Conservation (phyloP, 1,140 invertebrate genomes). For the Nephotettix cincticeps region DNA sequence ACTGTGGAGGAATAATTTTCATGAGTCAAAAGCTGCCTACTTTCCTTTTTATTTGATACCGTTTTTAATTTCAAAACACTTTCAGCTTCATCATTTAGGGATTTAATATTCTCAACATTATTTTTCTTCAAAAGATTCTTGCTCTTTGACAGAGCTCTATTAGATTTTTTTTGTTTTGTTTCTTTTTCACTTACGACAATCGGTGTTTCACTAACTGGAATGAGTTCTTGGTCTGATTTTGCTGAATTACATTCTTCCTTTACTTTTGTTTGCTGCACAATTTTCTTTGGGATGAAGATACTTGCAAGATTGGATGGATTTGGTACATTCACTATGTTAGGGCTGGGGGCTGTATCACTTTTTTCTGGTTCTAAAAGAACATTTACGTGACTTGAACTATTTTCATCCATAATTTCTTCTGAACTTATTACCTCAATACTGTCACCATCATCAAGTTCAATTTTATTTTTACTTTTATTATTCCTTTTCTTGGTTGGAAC, state of each 20-base stretch:
- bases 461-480: background rate
- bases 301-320: background rate
- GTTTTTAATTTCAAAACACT: background rate
- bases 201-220: no score
- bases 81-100: background rate
- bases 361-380: background rate
- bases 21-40: background rate
- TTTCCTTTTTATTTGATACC: background rate
- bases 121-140: background rate
- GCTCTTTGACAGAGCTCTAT: no score
- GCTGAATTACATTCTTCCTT: no score
- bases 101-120: background rate
- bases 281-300: background rate
- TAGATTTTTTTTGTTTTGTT: no score
- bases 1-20: background rate
- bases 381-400: background rate
- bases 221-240: no score
- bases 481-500: background rate
- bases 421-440: slow-evolving; percentile 16
- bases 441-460: background rate
- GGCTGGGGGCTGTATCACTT: background rate
- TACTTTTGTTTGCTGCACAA: no score
- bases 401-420: slow-evolving; percentile 12
- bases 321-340: background rate
- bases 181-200: no score